Percentiles rank a stretch among this genome's conserved stretches.
phyloP scores from a whole-genome alignment of 1,140 invertebrate species.

The Pristionchus pacificus region DNA sequence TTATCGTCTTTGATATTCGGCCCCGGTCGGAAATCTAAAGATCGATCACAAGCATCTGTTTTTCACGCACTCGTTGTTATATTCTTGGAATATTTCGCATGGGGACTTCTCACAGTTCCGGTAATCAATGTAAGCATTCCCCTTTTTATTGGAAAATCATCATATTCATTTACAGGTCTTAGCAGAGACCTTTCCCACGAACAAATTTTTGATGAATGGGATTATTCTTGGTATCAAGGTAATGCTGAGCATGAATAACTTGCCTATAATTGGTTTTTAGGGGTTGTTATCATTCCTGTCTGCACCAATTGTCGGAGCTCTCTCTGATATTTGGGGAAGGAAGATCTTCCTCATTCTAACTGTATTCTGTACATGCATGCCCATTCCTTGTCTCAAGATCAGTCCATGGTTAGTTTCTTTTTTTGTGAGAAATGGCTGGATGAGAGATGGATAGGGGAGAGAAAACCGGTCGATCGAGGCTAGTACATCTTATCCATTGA shows the following conservation, averaged over 20 bases:
- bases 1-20: slow-evolving; percentile 29
- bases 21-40: neutral
- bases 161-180: slow-evolving; percentile 67
- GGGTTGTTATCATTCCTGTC: slow-evolving; percentile 93
- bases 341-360: slow-evolving; percentile 97
- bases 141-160: neutral
- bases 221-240: slow-evolving; percentile 93
- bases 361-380: slow-evolving; percentile 97
- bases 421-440: neutral
- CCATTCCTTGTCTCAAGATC: slow-evolving; percentile 96
- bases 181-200: slow-evolving; percentile 94
- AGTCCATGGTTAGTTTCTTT: slow-evolving; percentile 78
- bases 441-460: too few relatives aligned
- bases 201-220: slow-evolving; percentile 99
- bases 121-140: slow-evolving; percentile 81
- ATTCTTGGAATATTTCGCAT: slow-evolving; percentile 96
- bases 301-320: slow-evolving; percentile 89
- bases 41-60: slow-evolving; percentile 58
- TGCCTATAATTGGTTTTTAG: slow-evolving; percentile 60
- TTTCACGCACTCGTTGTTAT: slow-evolving; percentile 97
- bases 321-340: slow-evolving; percentile 94
- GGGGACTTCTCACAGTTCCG: slow-evolving; percentile 95
- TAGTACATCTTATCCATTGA: too few relatives aligned
- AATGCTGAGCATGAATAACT: slow-evolving; percentile 21
- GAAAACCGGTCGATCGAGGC: too few relatives aligned